Evolutionary conservation across 1,140 invertebrate genomes (phyloP), one percentile per base, ranked within the genome.

Genomic region (Lordiphosa clarofinis): DNA sequence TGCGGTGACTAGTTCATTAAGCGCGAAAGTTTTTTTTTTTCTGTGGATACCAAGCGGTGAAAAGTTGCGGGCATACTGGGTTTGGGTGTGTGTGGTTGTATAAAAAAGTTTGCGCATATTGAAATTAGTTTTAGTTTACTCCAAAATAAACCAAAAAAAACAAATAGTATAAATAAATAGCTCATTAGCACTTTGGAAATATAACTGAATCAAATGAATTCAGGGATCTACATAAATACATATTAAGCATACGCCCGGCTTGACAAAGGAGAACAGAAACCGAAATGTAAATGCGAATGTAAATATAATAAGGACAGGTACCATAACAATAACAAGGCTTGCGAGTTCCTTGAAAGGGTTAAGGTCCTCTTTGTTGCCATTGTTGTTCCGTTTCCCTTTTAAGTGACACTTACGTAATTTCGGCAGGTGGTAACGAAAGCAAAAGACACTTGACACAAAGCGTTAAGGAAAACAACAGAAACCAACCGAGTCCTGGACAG

Each of bases 391-490:
- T 60, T 64, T 42, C 43, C 50, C 48, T 55, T 56, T 78, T 56
- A 52, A 78, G 69, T 73, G 74, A 73, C 74, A 73, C 74, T 79
- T 78, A 65, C 74, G 65, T 69, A 79, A 73, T 78, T 78, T 78
- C 54, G 74, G 76, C 74, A 78, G 74, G 74, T 79, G 74, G 56
- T 10, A 38, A 58, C 44, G 48, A 69, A 59, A 59, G 56, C 52
- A 69, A 43, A 57, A 61, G 56, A 70, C 67, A 70, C 56, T 75
- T 56, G 33, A 40, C 24, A 61, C 58, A 78, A 79, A 65, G 69
- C 56, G 46, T 42, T 53, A 50, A 56, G 42, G 42, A 61, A 63
- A 64, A 78, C 73, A 72, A 42, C 38, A 12, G 6, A 60, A 15
- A 15, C 15, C 15, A 1, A 15, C 15, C 15, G 15, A 1, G 2